phyloP scores from a whole-genome alignment of 2,888 invertebrate species.

The Hydriomena furcata region DNA sequence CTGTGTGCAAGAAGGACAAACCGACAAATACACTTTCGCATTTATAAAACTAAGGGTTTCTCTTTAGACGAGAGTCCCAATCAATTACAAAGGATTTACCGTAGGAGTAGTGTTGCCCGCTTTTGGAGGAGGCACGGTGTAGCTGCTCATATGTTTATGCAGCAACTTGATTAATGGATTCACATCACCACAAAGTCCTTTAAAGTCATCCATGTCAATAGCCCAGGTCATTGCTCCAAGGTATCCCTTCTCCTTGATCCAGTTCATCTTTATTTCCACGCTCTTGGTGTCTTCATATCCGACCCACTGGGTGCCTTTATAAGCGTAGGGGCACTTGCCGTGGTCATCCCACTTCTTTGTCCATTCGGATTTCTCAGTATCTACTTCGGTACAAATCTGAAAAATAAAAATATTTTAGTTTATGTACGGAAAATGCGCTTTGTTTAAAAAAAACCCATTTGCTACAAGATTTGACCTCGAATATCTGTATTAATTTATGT shows the following conservation, averaged over 20 bases:
- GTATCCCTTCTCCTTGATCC: constrained; percentile 89
- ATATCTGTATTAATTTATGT: too few relatives aligned
- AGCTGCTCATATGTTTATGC: constrained; percentile 87
- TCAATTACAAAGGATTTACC: constrained; percentile 83
- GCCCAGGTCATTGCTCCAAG: constrained; percentile 97
- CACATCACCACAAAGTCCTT: constrained; percentile 90
- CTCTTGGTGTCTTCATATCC: constrained; percentile 93
- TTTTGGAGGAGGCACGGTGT: constrained; percentile 87
- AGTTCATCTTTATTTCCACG: constrained; percentile 95
- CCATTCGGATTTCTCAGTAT: constrained; percentile 89
- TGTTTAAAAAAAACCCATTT: too few relatives aligned
- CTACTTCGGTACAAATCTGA: constrained; percentile 91
- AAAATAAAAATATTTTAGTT: constrained; percentile 14
- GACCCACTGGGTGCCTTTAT: constrained; percentile 95
- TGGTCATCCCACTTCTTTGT: constrained; percentile 92
- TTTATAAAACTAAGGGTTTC: too few relatives aligned
- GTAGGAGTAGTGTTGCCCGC: constrained; percentile 85
- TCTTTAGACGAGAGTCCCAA: too few relatives aligned
- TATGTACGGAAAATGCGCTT: too few relatives aligned
- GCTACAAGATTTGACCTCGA: too few relatives aligned
- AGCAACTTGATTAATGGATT: constrained; percentile 90
- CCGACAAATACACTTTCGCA: too few relatives aligned
- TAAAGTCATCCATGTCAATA: constrained; percentile 95
- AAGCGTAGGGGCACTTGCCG: constrained; percentile 93
- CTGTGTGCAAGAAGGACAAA: too few relatives aligned